Evolutionary conservation across 2,888 invertebrate genomes (phyloP).

Genomic region (Macrophya annulata): DNA sequence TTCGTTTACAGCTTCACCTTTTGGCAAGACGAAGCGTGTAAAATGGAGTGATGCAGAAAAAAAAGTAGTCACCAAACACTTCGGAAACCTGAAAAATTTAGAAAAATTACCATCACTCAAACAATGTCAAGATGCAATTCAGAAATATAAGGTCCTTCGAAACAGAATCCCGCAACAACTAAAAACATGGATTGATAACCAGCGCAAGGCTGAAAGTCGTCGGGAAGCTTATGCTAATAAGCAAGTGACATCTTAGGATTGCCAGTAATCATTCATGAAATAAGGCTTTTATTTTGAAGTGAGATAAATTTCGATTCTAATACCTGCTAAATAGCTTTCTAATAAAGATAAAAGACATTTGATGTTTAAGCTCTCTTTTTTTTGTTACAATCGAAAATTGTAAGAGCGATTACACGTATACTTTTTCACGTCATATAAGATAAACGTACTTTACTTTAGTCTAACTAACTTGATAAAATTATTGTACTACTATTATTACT

Average conservation of each 20-base stretch:
- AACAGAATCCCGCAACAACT: neutral
- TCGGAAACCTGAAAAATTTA: neutral
- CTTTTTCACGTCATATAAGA: too few species aligned
- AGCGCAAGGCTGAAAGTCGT: neutral
- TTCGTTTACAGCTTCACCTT: conserved; percentile 5
- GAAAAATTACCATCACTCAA: neutral
- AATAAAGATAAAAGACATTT: neutral
- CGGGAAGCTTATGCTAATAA: neutral
- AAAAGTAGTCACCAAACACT: neutral
- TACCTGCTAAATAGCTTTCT: neutral
- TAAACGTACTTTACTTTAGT: too few species aligned
- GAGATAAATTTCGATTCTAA: neutral
- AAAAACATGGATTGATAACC: conserved; percentile 24
- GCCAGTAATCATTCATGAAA: neutral
- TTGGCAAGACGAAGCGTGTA: conserved; percentile 29
- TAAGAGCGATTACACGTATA: too few species aligned
- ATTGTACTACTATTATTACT: too few species aligned
- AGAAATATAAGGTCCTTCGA: conserved; percentile 20
- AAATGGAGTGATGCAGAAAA: conserved; percentile 19
- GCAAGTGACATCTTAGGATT: conserved; percentile 6
- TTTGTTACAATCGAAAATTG: too few species aligned
- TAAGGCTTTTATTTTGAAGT: neutral
- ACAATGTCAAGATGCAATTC: conserved; percentile 23
- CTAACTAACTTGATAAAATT: too few species aligned
- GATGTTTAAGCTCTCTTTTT: neutral